Conservation (phyloP, 2,113 vertebrate species). For the Corythornis cristatus region DNA sequence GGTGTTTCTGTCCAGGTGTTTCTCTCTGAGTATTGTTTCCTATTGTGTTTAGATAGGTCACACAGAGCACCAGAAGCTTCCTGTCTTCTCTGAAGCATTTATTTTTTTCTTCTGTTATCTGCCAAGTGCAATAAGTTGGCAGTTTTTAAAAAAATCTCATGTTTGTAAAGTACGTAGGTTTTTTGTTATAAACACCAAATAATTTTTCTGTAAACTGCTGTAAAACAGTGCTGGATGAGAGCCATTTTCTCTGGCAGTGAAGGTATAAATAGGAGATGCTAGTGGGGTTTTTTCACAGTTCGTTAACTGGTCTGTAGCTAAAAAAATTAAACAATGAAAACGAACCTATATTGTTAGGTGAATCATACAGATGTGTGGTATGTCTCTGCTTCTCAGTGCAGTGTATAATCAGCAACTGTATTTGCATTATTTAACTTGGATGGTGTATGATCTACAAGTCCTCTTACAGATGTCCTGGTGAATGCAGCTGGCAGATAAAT, state of each 20-base stretch:
- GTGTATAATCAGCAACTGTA: neutral
- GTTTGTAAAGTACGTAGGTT: neutral
- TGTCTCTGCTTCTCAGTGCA: neutral
- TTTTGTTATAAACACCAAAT: constrained; percentile 1
- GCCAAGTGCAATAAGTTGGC: neutral
- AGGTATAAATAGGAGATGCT: neutral
- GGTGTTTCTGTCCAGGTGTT: neutral
- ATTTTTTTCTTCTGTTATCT: neutral
- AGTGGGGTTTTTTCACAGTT: neutral
- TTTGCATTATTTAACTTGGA: neutral
- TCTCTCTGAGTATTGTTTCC: neutral
- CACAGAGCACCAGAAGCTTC: neutral
- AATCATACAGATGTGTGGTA: neutral
- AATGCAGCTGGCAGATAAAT: neutral
- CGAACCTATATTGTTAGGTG: neutral
- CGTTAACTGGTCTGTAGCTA: neutral
- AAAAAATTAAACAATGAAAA: neutral
- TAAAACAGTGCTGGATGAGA: neutral
- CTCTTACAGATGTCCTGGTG: neutral
- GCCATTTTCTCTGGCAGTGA: neutral
- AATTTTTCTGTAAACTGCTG: neutral
- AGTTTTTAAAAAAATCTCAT: neutral
- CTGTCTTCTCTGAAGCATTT: neutral
- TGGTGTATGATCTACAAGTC: neutral
- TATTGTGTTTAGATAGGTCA: neutral